phyloP scores from a whole-genome alignment of 2,113 vertebrate species.

The Fulmarus glacialis region DNA sequence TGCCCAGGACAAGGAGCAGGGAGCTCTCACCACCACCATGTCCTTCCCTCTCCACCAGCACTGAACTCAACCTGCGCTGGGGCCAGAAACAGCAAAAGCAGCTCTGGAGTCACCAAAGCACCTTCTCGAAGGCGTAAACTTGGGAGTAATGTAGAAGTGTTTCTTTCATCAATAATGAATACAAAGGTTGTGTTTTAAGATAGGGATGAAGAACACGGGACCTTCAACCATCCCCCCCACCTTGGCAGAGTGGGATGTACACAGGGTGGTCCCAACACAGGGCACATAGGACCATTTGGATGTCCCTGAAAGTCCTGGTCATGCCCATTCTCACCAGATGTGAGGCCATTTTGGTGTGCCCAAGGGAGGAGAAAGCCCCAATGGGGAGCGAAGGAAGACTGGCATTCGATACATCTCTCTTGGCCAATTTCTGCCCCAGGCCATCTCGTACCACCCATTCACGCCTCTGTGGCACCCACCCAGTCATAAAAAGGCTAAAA shows the following conservation, averaged over 20 bases:
- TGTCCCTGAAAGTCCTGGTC: background rate
- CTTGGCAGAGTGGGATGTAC: background rate
- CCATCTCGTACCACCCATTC: fast-evolving
- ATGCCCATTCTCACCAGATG: background rate
- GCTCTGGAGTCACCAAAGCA: background rate
- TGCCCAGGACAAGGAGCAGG: background rate
- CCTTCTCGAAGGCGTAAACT: background rate
- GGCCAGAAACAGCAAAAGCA: background rate
- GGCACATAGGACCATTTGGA: background rate
- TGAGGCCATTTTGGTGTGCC: background rate
- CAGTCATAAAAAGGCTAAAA: background rate
- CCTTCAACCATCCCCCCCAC: background rate
- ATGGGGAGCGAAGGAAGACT: background rate
- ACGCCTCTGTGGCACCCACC: background rate
- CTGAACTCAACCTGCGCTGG: background rate
- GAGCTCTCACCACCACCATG: background rate
- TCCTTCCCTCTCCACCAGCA: background rate
- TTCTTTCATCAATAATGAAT: background rate
- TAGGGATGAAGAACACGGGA: background rate
- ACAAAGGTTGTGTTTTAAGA: background rate
- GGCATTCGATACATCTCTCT: background rate
- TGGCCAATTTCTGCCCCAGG: background rate
- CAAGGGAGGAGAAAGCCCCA: background rate
- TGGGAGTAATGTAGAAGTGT: background rate
- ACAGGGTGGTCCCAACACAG: background rate